Conservation (phyloP, 2,113 vertebrate species). For the Istiophorus platypterus region DNA sequence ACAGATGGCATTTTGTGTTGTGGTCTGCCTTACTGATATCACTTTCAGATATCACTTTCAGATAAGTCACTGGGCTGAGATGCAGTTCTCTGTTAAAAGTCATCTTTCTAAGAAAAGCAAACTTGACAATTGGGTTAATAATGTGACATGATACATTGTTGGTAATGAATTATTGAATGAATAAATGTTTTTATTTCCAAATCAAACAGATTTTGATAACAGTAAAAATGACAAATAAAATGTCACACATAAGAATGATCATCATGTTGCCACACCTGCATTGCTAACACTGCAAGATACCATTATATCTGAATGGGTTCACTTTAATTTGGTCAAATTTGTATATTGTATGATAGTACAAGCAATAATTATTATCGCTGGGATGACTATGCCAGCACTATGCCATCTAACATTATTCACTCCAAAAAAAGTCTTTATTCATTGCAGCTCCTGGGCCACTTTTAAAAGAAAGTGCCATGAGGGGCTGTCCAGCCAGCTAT, state of each 20-base stretch:
- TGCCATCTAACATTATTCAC: neutral
- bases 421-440: conserved; percentile 11
- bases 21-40: neutral
- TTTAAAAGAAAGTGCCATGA: conserved; percentile 14
- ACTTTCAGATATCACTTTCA: conserved; percentile 1
- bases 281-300: neutral
- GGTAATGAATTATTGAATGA: no score
- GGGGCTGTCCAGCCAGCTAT: conserved; percentile 16
- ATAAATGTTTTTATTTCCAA: neutral
- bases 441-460: neutral
- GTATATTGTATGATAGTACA: neutral
- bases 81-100: neutral
- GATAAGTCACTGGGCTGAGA: neutral
- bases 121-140: neutral
- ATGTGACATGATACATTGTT: neutral
- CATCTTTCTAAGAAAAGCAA: neutral
- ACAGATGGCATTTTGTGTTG: neutral
- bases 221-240: no score
- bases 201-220: neutral
- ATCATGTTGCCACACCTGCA: neutral
- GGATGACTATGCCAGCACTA: neutral
- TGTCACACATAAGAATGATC: neutral
- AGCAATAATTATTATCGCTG: neutral
- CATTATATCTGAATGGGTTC: neutral
- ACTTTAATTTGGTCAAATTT: neutral